Base-by-base conservation (phyloP, 1,140 invertebrate genomes). In the Caenorhabditis elegans region DNA sequence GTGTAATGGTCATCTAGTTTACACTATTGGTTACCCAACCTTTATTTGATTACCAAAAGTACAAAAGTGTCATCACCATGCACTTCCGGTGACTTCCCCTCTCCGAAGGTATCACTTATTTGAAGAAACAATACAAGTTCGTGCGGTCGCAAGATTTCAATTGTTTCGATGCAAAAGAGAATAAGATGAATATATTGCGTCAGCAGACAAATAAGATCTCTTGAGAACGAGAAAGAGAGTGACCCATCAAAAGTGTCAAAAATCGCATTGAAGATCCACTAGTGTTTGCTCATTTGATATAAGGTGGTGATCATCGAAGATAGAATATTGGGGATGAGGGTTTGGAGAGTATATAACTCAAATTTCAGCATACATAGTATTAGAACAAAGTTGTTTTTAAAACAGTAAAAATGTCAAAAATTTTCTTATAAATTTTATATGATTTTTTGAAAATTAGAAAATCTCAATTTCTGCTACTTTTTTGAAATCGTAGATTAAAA, bases 241-340 rank as follows among this genome's bases (percentile, higher is more conserved):
- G 60, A 70, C 60, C 60, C 60, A 70, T 70, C 60, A 70, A 70
- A 70, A 39, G 60, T 70, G 60, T 70, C 60, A 70, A 70, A 70
- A 70, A 39, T 70, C 22, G 34, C 36, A 70, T 31, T n/a, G n/a
- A n/a, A 70, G 60, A 70, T 70, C 26, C 60, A 43, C 28, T n/a
- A 34, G 5, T 43, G 11, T 70, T 43, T 70, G 34, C 28, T 36
- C 26, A 11, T 28, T 70, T 19, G 17, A 60, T 70, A n/a, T n/a
- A n/a, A n/a, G n/a, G n/a, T n/a, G n/a, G n/a, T n/a, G n/a, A n/a
- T n/a, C n/a, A n/a, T n/a, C n/a, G n/a, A n/a, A n/a, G n/a, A n/a
- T n/a, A n/a, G n/a, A n/a, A n/a, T n/a, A n/a, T n/a, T n/a, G n/a
- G n/a, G n/a, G n/a, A n/a, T n/a, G n/a, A n/a, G n/a, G n/a, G n/a